Evolutionary conservation across 2,113 vertebrate genomes (phyloP).

Genomic region (Gallinago media): DNA sequence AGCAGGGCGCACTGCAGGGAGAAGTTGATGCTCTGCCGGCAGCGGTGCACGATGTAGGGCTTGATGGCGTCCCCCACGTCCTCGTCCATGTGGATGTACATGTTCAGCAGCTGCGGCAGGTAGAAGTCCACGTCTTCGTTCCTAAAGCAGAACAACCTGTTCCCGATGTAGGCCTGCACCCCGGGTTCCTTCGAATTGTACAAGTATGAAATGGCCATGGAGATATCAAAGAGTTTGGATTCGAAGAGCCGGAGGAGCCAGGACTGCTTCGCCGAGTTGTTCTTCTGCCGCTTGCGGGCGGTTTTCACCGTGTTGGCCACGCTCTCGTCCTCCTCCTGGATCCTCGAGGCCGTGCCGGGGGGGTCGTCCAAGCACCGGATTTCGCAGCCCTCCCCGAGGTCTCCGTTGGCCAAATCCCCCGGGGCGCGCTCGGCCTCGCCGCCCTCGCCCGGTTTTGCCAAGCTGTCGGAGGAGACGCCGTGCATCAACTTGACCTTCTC

Average conservation of each 20-base stretch:
- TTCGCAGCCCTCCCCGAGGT: slow-evolving; percentile 18
- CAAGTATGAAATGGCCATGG: slow-evolving; percentile 97
- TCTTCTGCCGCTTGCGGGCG: slow-evolving; percentile 82
- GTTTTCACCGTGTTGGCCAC: slow-evolving; percentile 71
- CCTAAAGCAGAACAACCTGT: slow-evolving; percentile 92
- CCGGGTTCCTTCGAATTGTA: slow-evolving; percentile 97
- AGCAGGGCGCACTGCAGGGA: slow-evolving; percentile 93
- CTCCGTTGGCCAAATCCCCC: slow-evolving; percentile 72
- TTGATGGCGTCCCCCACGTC: slow-evolving; percentile 96
- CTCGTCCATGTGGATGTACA: slow-evolving; percentile 99
- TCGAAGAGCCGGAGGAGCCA: slow-evolving; percentile 95
- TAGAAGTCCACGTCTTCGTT: slow-evolving; percentile 94
- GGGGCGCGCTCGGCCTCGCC: not conserved
- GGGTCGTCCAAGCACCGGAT: slow-evolving; percentile 61
- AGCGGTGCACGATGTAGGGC: slow-evolving; percentile 96
- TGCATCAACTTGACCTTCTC: slow-evolving; percentile 87
- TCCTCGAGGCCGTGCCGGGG: not conserved
- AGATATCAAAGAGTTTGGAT: slow-evolving; percentile 95
- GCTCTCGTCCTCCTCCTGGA: slow-evolving; percentile 76
- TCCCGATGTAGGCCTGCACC: slow-evolving; percentile 96
- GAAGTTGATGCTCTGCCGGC: slow-evolving; percentile 94
- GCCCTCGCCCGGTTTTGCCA: accelerated
- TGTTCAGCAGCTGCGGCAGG: slow-evolving; percentile 94
- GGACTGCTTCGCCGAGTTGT: slow-evolving; percentile 91
- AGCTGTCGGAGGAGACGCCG: not conserved